Percentiles rank a stretch among this genome's conserved stretches.
Conservation (phyloP, 2,797 vertebrate species). For the Garrulus glandarius region DNA sequence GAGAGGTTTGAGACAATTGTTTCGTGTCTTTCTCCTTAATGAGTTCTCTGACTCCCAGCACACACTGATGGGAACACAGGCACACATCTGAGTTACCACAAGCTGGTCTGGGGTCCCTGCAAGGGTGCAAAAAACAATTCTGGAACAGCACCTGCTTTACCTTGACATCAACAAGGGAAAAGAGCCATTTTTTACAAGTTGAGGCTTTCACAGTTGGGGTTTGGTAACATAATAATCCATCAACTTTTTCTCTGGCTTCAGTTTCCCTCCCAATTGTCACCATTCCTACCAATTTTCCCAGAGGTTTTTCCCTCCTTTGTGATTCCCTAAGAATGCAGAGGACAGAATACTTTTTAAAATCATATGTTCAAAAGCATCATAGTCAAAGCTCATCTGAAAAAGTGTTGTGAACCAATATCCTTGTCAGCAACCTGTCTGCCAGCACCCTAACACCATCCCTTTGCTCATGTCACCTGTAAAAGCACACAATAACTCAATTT, state of each 20-base stretch:
- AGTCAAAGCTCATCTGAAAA: background rate
- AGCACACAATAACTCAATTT: background rate
- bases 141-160: background rate
- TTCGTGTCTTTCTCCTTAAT: background rate
- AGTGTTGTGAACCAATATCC: background rate
- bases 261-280: background rate
- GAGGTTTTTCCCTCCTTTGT: background rate
- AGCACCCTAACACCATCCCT: background rate
- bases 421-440: background rate
- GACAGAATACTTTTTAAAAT: background rate
- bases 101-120: background rate
- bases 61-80: accelerated
- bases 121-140: background rate
- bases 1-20: background rate
- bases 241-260: background rate
- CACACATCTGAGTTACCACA: background rate
- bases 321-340: background rate
- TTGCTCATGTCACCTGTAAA: background rate
- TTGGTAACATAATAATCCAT: background rate
- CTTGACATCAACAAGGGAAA: background rate
- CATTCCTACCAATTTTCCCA: background rate
- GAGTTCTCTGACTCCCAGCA: background rate
- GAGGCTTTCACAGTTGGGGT: background rate
- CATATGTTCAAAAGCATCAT: background rate
- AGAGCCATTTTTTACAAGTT: background rate